Evolutionary conservation across 1,140 invertebrate species (phyloP), one percentile per base, ranked within the genome.

Genomic region (Caenorhabditis tropicalis): DNA sequence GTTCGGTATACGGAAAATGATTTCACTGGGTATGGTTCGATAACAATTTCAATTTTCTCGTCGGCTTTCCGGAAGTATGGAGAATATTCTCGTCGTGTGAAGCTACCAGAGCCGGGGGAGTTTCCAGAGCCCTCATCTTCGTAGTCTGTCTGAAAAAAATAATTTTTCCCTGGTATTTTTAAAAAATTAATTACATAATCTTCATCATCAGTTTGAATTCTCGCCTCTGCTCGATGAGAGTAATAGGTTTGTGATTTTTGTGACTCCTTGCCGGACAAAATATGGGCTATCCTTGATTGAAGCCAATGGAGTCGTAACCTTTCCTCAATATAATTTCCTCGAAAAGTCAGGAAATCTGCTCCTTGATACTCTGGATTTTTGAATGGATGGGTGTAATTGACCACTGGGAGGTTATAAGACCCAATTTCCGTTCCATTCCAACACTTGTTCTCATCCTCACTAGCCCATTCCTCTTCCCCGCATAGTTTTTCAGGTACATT

Each of bases 311-410:
- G 65, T 12, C 65, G 65, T 4, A 74, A 21, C 24, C 65, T 12
- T 24, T 74, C 65, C 43, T 74, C 65, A 2, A 74, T 43, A 4
- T 74, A 74, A n/a, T 19, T 74, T 43, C 65, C 82, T 82, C 82
- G 31, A 24, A 65, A 82, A 16, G 46, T 74, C 21, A 82, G 43
- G 46, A 82, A 82, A 46, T 49, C 39, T 19, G 29, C 10, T 19
- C 60, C 60, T 60, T 82, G 82, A 24, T 82, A 82, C 19, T 82
- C 82, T 27, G 82, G 82, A 49, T 82, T 82, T n/a, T 21, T 48
- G 60, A 43, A 46, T 21, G 56, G 82, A 15, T 82, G 58, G 16
- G 65, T 74, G 15, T 74, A 74, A 36, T 74, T 82, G 21, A 74
- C 82, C 10, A 49, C 21, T 27, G 36, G 36, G 9, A 43, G 21